Percentiles rank a stretch among this genome's conserved stretches.
phyloP scores from a whole-genome alignment of 2,113 vertebrate species.

The Indicator indicator region DNA sequence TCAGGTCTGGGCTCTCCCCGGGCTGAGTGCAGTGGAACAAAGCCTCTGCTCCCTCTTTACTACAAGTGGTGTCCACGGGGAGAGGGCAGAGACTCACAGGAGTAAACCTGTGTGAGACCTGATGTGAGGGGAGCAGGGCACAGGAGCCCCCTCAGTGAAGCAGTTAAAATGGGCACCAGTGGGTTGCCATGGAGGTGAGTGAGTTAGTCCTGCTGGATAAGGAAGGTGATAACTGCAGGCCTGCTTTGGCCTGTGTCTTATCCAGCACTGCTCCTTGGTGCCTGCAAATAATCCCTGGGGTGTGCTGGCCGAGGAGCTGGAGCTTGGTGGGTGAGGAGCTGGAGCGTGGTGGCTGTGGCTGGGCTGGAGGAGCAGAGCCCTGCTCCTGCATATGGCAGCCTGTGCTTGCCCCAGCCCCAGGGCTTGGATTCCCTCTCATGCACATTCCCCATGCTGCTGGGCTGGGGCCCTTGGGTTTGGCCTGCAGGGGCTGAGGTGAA shows the following conservation, averaged over 20 bases:
- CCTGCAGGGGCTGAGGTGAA: not conserved
- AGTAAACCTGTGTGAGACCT: not conserved
- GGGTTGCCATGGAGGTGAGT: not conserved
- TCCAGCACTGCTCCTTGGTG: not conserved
- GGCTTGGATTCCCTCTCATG: not conserved
- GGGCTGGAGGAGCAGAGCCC: not conserved
- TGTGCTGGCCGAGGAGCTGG: not conserved
- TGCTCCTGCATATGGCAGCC: not conserved
- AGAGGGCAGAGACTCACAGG: rapidly evolving
- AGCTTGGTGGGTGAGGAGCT: not conserved
- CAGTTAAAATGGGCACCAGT: not conserved
- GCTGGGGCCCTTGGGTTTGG: not conserved
- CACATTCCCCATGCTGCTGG: not conserved
- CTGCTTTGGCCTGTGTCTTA: not conserved
- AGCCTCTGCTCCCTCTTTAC: not conserved
- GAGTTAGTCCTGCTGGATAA: not conserved
- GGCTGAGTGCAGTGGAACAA: not conserved
- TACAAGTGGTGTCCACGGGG: not conserved
- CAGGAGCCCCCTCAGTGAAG: not conserved
- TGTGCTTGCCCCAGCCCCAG: not conserved
- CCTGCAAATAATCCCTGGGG: not conserved
- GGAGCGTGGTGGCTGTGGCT: not conserved
- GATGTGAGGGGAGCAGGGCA: not conserved
- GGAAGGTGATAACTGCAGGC: not conserved
- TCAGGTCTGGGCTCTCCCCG: not conserved